Conservation (phyloP, 1,140 invertebrate species). For the Anastatus disparis region DNA sequence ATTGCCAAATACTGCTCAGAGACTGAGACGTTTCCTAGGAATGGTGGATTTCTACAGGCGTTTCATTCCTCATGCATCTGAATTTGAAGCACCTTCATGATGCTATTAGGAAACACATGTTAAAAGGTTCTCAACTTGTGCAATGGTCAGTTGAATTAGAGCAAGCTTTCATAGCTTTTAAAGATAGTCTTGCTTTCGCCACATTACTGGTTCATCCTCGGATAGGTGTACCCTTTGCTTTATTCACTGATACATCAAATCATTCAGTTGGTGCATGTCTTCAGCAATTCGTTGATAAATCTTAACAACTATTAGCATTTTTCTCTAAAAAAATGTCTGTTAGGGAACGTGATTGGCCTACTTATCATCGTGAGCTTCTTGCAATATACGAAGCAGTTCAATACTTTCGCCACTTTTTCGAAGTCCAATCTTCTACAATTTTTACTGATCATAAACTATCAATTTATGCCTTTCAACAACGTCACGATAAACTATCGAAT, state of each 20-base stretch:
- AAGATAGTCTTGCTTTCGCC: not conserved
- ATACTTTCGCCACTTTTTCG: conserved; percentile 52
- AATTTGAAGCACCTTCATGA: not conserved
- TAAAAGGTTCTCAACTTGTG: not conserved
- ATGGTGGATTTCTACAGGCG: conserved; percentile 52
- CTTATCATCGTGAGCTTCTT: conserved; percentile 56
- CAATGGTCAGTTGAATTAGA: not conserved
- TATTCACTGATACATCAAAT: not conserved
- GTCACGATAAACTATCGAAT: conserved; percentile 45
- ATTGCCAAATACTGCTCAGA: conserved; percentile 43
- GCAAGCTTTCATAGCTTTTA: not conserved
- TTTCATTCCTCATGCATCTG: not conserved
- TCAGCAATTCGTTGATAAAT: not conserved
- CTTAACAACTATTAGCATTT: conserved; percentile 44
- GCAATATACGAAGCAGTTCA: conserved; percentile 51
- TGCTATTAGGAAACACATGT: conserved; percentile 43
- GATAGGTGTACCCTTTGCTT: not conserved
- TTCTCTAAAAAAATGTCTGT: conserved; percentile 26
- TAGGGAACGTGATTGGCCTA: conserved; percentile 41
- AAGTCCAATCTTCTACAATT: conserved; percentile 50
- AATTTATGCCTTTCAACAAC: conserved; percentile 52
- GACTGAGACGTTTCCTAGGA: conserved; percentile 53
- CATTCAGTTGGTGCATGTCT: conserved; percentile 3
- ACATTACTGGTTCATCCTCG: not conserved
- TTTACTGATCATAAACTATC: conserved; percentile 63